A percentile compares a stretch with the other conserved stretches of the same genome.
Evolutionary conservation across 2,888 invertebrate species (phyloP).

Genomic region (Hirtodrosophila histrioides): DNA sequence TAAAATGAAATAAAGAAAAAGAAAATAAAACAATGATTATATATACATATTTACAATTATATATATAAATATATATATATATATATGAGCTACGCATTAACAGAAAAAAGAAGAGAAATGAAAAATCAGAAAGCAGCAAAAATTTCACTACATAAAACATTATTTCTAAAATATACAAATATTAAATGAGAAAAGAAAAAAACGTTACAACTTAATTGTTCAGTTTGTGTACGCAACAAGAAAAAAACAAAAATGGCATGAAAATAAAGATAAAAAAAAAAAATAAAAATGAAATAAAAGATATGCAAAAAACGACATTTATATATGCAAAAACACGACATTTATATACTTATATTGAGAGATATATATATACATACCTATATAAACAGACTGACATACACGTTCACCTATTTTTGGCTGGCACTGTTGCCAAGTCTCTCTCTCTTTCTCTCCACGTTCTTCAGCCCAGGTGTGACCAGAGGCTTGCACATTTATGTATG

Average conservation of each 20-base stretch:
- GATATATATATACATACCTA: slow-evolving; percentile 22
- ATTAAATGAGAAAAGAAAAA: slow-evolving; percentile 17
- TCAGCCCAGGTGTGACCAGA: not conserved
- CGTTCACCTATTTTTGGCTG: slow-evolving; percentile 36
- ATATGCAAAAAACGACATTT: slow-evolving; percentile 10
- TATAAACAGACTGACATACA: slow-evolving; percentile 55
- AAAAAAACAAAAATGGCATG: slow-evolving; percentile 26
- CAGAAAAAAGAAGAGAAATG: not conserved
- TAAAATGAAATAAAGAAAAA: slow-evolving; percentile 6
- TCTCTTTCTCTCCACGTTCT: too few relatives aligned
- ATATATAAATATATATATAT: slow-evolving; percentile 9
- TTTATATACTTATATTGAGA: slow-evolving; percentile 8
- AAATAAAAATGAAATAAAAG: slow-evolving; percentile 15
- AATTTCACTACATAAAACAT: slow-evolving; percentile 26
- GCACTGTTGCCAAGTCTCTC: slow-evolving; percentile 16
- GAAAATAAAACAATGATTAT: slow-evolving; percentile 5
- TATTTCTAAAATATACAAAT: slow-evolving; percentile 32
- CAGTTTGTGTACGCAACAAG: slow-evolving; percentile 43
- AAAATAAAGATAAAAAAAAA: slow-evolving; percentile 19
- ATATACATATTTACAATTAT: slow-evolving; percentile 23
- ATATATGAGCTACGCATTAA: slow-evolving; percentile 31
- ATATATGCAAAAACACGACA: slow-evolving; percentile 10
- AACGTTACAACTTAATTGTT: slow-evolving; percentile 53
- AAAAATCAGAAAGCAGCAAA: slow-evolving; percentile 20
- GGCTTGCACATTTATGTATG: too few relatives aligned